Percentiles rank a stretch among this genome's conserved stretches.
phyloP scores from a whole-genome alignment of 2,888 invertebrate genomes.

The Tenthredo distinguenda region DNA sequence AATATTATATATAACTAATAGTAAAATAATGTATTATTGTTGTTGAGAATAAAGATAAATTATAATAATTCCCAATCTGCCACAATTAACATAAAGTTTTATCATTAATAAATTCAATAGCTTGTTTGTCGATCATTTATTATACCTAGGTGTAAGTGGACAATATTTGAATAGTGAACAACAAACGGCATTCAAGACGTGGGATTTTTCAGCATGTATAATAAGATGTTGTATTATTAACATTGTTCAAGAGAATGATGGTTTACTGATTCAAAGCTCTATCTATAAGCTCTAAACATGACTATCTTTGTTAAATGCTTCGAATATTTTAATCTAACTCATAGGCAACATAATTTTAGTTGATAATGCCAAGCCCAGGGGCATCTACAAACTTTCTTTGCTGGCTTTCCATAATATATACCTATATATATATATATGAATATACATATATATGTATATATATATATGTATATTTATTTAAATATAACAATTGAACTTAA shows the following conservation, averaged over 20 bases:
- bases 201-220: constrained; percentile 64
- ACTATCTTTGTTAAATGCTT: constrained; percentile 28
- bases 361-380: not conserved
- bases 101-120: constrained; percentile 70
- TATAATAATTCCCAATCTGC: constrained; percentile 68
- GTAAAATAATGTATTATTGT: constrained; percentile 46
- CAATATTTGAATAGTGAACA: not conserved
- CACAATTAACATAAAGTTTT: constrained; percentile 72
- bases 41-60: constrained; percentile 48
- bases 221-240: constrained; percentile 69
- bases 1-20: constrained; percentile 58
- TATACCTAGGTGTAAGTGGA: not conserved
- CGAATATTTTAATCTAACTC: constrained; percentile 38
- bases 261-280: constrained; percentile 27
- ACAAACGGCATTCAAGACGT: constrained; percentile 21
- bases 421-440: not conserved
- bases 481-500: constrained; percentile 50
- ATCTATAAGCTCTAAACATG: constrained; percentile 46
- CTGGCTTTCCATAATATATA: not conserved
- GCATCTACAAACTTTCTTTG: not conserved
- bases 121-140: not conserved
- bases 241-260: constrained; percentile 74
- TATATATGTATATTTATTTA: not conserved
- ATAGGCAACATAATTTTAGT: constrained; percentile 33
- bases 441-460: too few species aligned